Evolutionary conservation across 1,140 invertebrate species (phyloP), one percentile per base, ranked within the genome.

Genomic region (Venturia canescens): DNA sequence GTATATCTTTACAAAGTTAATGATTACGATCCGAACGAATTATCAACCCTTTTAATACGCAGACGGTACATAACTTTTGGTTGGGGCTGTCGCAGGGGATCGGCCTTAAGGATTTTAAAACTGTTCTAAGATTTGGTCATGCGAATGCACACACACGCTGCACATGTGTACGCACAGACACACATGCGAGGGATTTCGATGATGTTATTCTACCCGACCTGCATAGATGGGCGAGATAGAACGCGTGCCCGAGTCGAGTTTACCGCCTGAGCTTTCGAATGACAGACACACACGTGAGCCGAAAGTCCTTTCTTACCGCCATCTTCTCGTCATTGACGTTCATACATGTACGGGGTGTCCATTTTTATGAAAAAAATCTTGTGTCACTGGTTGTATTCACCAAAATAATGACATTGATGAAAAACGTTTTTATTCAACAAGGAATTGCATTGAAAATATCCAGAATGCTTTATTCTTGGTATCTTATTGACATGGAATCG

Each of bases 211-310:
- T 74, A 44, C 5, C 9, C 71, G 71, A 74, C 48, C 26, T 26
- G 71, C 31, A 71, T 34, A 74, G 71, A 74, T 74, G 71, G 53
- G 2, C 21, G 16, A 74, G 71, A 74, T 74, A 50, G 31, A 53
- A 74, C 29, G 60, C 60, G 60, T 63, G 60, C 60, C 21, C 11
- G 11, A 44, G 15, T 48, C 9, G n/a, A 48, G 38, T 71, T 71
- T 48, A 5, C 67, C 38, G 44, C 31, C 26, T n/a, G n/a, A n/a
- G 38, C 48, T 71, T 48, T 44, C 67, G 15, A 50, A 16, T 18
- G 18, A 69, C 15, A 69, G 29, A 69, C 15, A 1, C 21, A 29
- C 21, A 29, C 44, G 23, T 48, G 48, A 26, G 38, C 27, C 71
- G 11, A 16, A 34, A 4, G 13, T 69, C 67, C 31, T n/a, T 15